Evolutionary conservation across 2,888 invertebrate species (phyloP), one percentile per base, ranked within the genome.

Genomic region (Protonemura montana): DNA sequence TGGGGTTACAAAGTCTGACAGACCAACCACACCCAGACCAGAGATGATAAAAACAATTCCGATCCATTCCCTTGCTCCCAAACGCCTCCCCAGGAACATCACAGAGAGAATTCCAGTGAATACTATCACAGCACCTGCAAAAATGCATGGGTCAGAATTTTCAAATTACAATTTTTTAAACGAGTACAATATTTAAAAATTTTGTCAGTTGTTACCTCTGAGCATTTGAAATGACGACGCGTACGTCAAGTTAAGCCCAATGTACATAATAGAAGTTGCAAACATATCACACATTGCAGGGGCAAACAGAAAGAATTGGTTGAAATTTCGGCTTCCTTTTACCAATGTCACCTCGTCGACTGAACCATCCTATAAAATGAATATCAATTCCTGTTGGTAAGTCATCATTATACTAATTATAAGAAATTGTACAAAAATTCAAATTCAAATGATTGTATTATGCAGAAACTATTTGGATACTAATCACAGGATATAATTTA

Each of bases 151-250:
- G 29, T 83, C 41, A 3, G 10, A 10, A 35, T 35, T 35, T 35
- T 59, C 21, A 59, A 21, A 21, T 2, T 59, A 59, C 59, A 59
- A 7, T 59, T 59, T 59, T 85, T 59, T 6, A 29, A 27, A 87
- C 78, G 86, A n/a, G 26, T 27, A 29, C 3, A 29, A 26, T 35
- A 35, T 35, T 35, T 3, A 35, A 35, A 86, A 29, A 1, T 41
- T 41, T 21, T 76, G 80, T 30, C 30, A 85, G 25, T n/a, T 26
- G 21, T 76, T 91, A 94, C 96, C 98, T 92, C 98, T 93, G 89
- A 99, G 94, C 98, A 99, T 98, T 93, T 98, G 98, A 91, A 98
- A 99, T 90, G 98, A 98, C 89, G 98, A 97, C 0, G 97, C 97
- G 90, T 96, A 97, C 0, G 99, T 99, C 90, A 99, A 92, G 89